Conservation (phyloP, 2,888 invertebrate genomes). For the Tineola bisselliella region DNA sequence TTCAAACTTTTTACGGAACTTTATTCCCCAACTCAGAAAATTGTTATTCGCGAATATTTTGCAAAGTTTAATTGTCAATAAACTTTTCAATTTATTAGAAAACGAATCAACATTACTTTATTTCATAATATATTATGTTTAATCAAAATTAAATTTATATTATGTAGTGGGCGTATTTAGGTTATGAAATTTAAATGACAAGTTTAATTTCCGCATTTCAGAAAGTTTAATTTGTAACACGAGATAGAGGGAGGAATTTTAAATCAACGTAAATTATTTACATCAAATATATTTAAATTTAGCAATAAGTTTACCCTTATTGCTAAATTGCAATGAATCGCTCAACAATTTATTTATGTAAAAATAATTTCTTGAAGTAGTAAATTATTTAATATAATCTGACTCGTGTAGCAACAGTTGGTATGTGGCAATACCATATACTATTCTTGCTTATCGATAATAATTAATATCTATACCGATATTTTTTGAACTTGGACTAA, state of each 20-base stretch:
- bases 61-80: slow-evolving; percentile 43
- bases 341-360: too few relatives aligned
- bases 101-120: neutral
- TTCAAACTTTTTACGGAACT: slow-evolving; percentile 37
- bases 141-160: neutral
- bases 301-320: too few relatives aligned
- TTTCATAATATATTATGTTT: neutral
- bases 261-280: neutral
- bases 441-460: too few relatives aligned
- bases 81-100: slow-evolving; percentile 41
- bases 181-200: neutral
- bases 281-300: neutral
- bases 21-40: slow-evolving; percentile 35
- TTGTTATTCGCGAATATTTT: slow-evolving; percentile 31
- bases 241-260: neutral
- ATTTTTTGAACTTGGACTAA: too few relatives aligned
- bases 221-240: neutral
- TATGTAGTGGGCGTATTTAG: neutral
- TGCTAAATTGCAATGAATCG: too few relatives aligned
- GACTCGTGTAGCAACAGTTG: too few relatives aligned
- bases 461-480: too few relatives aligned
- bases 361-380: too few relatives aligned
- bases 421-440: too few relatives aligned
- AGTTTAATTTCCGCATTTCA: neutral
- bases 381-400: too few relatives aligned